Conservation (phyloP, 2,888 invertebrate genomes). For the Mesopsocus fuscifrons region DNA sequence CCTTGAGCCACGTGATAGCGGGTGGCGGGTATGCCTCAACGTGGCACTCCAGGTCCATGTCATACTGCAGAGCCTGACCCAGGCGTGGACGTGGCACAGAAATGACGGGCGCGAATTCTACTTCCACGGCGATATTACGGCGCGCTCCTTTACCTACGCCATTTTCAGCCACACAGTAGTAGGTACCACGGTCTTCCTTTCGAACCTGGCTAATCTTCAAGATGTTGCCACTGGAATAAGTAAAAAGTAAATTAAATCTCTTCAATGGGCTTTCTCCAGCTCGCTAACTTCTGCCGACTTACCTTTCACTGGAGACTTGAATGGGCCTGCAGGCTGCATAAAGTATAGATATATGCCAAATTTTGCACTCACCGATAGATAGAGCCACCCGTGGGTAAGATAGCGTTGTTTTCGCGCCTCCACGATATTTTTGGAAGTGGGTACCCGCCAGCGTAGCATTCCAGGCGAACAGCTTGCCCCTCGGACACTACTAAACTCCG, state of each 20-base stretch:
- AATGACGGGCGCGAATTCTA: constrained; percentile 77
- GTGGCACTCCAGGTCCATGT: constrained; percentile 88
- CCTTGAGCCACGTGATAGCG: constrained; percentile 79
- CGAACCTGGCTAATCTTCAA: constrained; percentile 56
- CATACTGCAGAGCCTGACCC: constrained; percentile 78
- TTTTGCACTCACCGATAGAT: constrained; percentile 54
- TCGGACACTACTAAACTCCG: constrained; percentile 62
- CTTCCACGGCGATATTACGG: constrained; percentile 74
- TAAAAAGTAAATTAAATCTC: constrained; percentile 2
- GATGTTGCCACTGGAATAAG: constrained; percentile 45
- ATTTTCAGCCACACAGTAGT: constrained; percentile 84
- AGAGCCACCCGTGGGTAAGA: constrained; percentile 76
- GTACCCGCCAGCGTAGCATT: constrained; percentile 77
- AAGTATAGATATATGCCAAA: too few species aligned
- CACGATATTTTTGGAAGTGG: constrained; percentile 72
- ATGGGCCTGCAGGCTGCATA: too few species aligned
- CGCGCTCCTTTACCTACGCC: constrained; percentile 70
- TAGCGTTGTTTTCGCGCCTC: constrained; percentile 84
- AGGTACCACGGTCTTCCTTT: constrained; percentile 82
- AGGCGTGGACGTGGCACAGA: constrained; percentile 64
- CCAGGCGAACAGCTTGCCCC: constrained; percentile 55
- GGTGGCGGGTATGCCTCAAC: constrained; percentile 90
- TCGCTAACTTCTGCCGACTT: neutral
- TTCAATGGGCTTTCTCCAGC: constrained; percentile 3
- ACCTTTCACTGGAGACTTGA: neutral